phyloP scores from a whole-genome alignment of 2,888 invertebrate species.

The Podabrus alpinus region DNA sequence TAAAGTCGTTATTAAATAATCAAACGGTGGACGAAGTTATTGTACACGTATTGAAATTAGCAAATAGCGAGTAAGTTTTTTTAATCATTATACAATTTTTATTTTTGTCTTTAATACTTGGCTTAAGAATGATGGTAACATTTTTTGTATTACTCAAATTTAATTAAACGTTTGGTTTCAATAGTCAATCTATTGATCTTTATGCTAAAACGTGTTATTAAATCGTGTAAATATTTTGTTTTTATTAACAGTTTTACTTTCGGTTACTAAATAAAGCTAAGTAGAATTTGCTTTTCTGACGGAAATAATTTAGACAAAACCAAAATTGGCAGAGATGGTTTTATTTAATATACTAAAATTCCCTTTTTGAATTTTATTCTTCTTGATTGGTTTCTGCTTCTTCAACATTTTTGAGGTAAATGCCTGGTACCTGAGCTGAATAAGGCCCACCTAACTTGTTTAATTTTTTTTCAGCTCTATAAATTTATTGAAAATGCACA shows the following conservation, averaged over 20 bases:
- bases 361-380: too few species aligned
- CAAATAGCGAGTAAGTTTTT: conserved; percentile 52
- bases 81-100: not conserved
- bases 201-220: not conserved
- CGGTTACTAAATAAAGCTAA: not conserved
- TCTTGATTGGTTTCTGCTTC: too few species aligned
- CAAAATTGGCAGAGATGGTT: not conserved
- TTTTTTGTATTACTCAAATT: not conserved
- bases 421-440: too few species aligned
- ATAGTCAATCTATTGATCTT: not conserved
- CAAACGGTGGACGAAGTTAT: conserved; percentile 89
- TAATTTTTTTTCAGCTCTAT: too few species aligned
- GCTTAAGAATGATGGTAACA: not conserved
- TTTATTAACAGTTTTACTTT: not conserved
- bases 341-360: not conserved
- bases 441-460: too few species aligned
- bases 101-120: not conserved
- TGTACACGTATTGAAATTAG: conserved; percentile 72
- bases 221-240: not conserved
- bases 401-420: too few species aligned
- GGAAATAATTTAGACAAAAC: not conserved
- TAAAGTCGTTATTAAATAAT: conserved; percentile 79
- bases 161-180: not conserved
- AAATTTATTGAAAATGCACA: too few species aligned
- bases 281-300: not conserved